Evolutionary conservation across 1,140 invertebrate genomes (phyloP), one percentile per base, ranked within the genome.

Genomic region (Lanistes nyassanus): DNA sequence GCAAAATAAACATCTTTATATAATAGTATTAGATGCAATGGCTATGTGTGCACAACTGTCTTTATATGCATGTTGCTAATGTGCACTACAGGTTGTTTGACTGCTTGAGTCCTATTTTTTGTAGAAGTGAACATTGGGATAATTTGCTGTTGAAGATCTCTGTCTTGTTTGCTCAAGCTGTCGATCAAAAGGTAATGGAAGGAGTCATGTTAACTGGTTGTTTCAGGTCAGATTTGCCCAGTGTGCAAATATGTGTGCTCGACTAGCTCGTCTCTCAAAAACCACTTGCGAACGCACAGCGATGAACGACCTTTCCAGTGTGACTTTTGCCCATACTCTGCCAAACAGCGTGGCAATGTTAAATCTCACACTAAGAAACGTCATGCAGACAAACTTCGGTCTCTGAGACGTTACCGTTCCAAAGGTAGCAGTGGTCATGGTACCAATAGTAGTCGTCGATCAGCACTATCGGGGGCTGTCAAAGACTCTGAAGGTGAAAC

Each of bases 251-350:
- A 86, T 73, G 69, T 78, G 11, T 86, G 82, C 69, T 73, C 79
- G 9, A 81, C 76, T 37, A 79, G 77, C 42, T 78, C 75, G 58
- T 78, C 82, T 4, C 79, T 91, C 16, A 85, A 83, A 29, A 83
- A 83, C 65, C 90, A 91, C 75, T 72, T 82, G 34, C 87, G 93
- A 91, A 81, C 85, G 11, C 90, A 91, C 72, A 87, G 85, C 56
- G 81, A 86, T 23, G 87, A 89, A 51, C 86, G 87, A 47, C 89
- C 88, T 31, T 90, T 83, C 76, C 37, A 62, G 2, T 91, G 90
- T 76, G 68, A 75, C 16, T 78, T 82, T 31, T 91, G 90, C 78
- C 56, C 80, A 6, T 90, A 89, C 72, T 80, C 80, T 26, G 86
- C 86, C 11, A 82, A 80, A 51, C 85, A 85, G 77, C 79, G 74